These are phyloP conservation scores for Sycobia sp. DNA, from an alignment of 1,140 invertebrate species.

Conservation along the genomic window DNA sequence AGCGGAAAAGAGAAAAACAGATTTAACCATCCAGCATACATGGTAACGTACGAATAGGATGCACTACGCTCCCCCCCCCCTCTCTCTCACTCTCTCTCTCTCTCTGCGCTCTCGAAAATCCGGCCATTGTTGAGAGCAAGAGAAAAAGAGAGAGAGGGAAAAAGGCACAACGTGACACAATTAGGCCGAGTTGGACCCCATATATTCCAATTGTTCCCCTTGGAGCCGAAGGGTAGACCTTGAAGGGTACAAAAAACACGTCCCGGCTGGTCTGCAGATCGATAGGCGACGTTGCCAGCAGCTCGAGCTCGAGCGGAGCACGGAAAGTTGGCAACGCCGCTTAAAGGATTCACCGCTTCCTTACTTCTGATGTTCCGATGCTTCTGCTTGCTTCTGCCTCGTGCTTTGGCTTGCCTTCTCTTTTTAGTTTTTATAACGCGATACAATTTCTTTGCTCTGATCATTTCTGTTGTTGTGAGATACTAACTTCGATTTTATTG, in stretches of 20 bases:
- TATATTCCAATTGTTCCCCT: slow-evolving; percentile 41
- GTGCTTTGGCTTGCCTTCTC: no score
- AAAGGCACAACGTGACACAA: slow-evolving; percentile 43
- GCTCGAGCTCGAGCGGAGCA: neutral
- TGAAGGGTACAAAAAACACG: slow-evolving; percentile 48
- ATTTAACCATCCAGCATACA: no score
- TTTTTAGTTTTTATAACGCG: no score
- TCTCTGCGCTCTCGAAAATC: neutral
- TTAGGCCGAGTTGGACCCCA: slow-evolving; percentile 41
- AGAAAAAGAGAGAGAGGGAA: neutral
- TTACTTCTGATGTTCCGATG: slow-evolving; percentile 3
- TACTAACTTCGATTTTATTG: no score
- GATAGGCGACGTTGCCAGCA: neutral
- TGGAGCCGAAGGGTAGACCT: slow-evolving; percentile 43
- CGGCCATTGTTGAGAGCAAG: neutral
- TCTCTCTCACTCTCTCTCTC: neutral
- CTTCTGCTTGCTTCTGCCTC: neutral
- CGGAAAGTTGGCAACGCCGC: slow-evolving; percentile 24
- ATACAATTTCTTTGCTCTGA: no score
- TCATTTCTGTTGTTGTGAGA: no score
- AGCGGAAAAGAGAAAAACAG: neutral
- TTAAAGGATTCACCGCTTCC: slow-evolving; percentile 23
- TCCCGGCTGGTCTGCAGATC: slow-evolving; percentile 36
- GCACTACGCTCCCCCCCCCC: neutral
- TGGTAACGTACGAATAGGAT: neutral